Base-by-base conservation (phyloP, 2,888 invertebrate genomes). In the Harpagoxenus sublaevis region DNA sequence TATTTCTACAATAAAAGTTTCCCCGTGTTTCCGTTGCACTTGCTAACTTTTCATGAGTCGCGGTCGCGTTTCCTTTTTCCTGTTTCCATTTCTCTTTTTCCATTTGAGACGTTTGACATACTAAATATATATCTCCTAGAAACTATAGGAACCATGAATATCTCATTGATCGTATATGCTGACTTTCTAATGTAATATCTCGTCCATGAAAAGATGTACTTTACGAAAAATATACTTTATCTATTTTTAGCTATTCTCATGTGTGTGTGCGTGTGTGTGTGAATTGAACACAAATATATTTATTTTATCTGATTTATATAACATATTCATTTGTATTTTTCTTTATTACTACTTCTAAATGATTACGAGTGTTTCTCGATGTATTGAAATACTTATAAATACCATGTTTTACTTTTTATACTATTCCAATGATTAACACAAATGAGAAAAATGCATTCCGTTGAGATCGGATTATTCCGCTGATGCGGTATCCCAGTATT, bases 121-220 rank as follows among this genome's bases (percentile, higher is more conserved):
- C 28, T 15, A 51, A 31, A 48, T 68, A 71, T 63, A 48, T 68
- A 71, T 63, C 15, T 39, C 28, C 39, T 65, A 23, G 15, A 65
- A 65, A 65, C 5, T 5, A 28, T 5, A 28, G 51, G 48, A 35
- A 15, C 0, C 51, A 15, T 51, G 39, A 53, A 23, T 74, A 74
- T 60, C 12, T 63, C 23, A 15, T 75, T 23, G 10, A 62, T 31
- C 31, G n/a, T 31, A 9, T 28, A 28, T 45, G 18, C 28, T n/a
- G 12, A 75, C 35, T 75, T 35, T 48, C n/a, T 55, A 35, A 55
- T 70, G 1, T 42, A 39, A 63, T 4, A 57, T 23, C n/a, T n/a
- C 12, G 23, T 12, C 42, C 15, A 15, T 12, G 35, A 62, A 35
- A 35, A 1, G 0, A 62, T 35, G 28, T 18, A 62, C 3, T 35